A percentile compares a stretch with the other conserved stretches of the same genome.
Evolutionary conservation across 1,140 invertebrate genomes (phyloP).

Genomic region (Nasonia giraulti): DNA sequence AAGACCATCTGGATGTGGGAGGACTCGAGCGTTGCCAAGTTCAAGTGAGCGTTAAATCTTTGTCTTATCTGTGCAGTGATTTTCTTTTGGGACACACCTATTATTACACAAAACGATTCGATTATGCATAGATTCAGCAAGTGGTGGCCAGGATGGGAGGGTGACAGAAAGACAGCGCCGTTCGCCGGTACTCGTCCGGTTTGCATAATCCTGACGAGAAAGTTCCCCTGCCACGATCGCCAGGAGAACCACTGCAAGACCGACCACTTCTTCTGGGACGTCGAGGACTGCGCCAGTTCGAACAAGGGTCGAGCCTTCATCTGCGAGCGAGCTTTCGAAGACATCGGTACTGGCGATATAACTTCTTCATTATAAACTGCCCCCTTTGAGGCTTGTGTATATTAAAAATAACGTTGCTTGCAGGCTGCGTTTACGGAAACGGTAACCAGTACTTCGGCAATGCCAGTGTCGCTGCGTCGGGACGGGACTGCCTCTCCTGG

Average conservation of each 20-base stretch:
- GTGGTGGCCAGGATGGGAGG: conserved; percentile 72
- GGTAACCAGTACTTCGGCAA: conserved; percentile 74
- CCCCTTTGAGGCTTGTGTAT: no score
- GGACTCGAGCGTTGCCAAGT: conserved; percentile 66
- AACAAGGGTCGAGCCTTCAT: conserved; percentile 72
- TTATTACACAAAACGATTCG: no score
- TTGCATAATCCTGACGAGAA: conserved; percentile 71
- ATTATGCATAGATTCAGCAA: conserved; percentile 62
- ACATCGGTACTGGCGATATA: conserved; percentile 69
- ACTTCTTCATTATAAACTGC: conserved; percentile 1
- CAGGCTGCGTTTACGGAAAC: conserved; percentile 74
- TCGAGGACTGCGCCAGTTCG: conserved; percentile 71
- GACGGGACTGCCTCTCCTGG: conserved; percentile 75
- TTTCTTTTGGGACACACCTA: background rate
- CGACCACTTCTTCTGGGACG: conserved; percentile 77
- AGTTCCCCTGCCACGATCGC: conserved; percentile 70
- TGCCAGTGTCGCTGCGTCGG: conserved; percentile 73
- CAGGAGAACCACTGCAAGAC: conserved; percentile 64
- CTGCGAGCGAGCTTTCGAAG: conserved; percentile 73
- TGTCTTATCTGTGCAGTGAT: background rate
- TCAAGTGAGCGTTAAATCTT: conserved; percentile 59
- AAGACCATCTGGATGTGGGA: conserved; percentile 76
- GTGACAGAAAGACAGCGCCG: conserved; percentile 59
- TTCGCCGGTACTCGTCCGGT: conserved; percentile 58
- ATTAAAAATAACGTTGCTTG: background rate